Conservation (phyloP, 2,797 vertebrate genomes). For the Chromobotia macracanthus region DNA sequence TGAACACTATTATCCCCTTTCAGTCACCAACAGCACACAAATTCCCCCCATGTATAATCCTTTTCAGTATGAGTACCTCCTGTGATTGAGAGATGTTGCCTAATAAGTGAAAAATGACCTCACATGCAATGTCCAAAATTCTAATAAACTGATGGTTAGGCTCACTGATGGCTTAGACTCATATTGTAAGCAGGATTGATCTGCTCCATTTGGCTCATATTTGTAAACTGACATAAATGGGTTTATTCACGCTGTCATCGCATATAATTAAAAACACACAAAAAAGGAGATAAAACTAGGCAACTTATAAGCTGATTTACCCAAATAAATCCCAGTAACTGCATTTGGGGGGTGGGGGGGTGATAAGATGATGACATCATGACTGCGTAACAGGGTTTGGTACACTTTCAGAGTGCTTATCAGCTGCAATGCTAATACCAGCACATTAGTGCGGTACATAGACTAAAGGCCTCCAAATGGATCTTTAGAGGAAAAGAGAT, state of each 20-base stretch:
- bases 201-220: conserved; percentile 5
- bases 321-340: background rate
- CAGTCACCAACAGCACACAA: conserved; percentile 36
- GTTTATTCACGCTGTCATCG: conserved; percentile 21
- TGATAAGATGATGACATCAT: background rate
- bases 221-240: conserved; percentile 21
- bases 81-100: conserved; percentile 1
- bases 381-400: background rate
- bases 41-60: conserved; percentile 41
- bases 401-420: conserved; percentile 6
- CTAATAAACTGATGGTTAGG: conserved; percentile 30
- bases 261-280: conserved; percentile 33
- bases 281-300: background rate
- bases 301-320: conserved; percentile 31
- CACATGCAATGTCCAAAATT: conserved; percentile 41
- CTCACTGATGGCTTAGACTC: conserved; percentile 39
- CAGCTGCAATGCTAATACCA: conserved; percentile 4
- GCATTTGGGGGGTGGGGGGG: conserved; percentile 12
- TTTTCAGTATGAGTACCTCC: conserved; percentile 8
- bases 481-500: conserved; percentile 33
- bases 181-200: conserved; percentile 31
- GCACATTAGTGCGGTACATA: background rate
- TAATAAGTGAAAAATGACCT: conserved; percentile 31
- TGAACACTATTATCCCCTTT: conserved; percentile 26
- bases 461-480: background rate